phyloP scores from a whole-genome alignment of 2,113 vertebrate genomes.

The Hypomesus transpacificus region DNA sequence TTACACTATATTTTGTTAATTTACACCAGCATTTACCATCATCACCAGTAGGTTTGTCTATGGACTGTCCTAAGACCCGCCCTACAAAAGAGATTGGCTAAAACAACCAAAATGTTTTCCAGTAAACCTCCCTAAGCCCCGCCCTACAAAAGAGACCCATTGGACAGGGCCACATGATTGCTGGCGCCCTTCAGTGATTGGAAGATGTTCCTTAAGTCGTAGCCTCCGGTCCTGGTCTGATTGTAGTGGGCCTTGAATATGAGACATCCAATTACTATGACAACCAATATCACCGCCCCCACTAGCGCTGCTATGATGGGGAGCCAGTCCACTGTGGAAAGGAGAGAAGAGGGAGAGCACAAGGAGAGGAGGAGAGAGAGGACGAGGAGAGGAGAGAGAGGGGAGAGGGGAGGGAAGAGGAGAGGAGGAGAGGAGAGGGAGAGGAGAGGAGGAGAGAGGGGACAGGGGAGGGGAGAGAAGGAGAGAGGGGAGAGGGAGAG shows the following conservation, averaged over 20 bases:
- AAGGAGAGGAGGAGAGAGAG: not conserved
- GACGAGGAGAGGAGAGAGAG: too few relatives aligned
- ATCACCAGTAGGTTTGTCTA: too few relatives aligned
- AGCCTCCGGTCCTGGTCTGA: slow-evolving; percentile 21
- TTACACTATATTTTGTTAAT: too few relatives aligned
- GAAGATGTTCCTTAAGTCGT: slow-evolving; percentile 29
- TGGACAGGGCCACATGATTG: not conserved
- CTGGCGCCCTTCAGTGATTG: accelerated
- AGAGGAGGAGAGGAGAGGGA: not conserved
- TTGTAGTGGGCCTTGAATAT: accelerated
- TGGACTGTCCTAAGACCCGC: too few relatives aligned
- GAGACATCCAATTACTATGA: not conserved
- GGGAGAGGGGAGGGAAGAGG: too few relatives aligned
- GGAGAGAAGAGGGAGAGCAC: not conserved
- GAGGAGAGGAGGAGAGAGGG: not conserved
- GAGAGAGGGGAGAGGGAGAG: not conserved
- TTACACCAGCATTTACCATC: too few relatives aligned
- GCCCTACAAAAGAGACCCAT: too few relatives aligned
- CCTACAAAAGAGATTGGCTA: too few relatives aligned
- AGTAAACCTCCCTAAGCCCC: too few relatives aligned
- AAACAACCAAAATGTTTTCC: too few relatives aligned
- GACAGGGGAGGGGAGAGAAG: not conserved
- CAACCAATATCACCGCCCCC: accelerated
- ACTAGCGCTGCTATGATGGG: accelerated
- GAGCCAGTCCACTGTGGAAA: slow-evolving; percentile 1